A percentile compares a stretch with the other conserved stretches of the same genome.
Conservation (phyloP, 2,113 vertebrate species). For the Excalfactoria chinensis region DNA sequence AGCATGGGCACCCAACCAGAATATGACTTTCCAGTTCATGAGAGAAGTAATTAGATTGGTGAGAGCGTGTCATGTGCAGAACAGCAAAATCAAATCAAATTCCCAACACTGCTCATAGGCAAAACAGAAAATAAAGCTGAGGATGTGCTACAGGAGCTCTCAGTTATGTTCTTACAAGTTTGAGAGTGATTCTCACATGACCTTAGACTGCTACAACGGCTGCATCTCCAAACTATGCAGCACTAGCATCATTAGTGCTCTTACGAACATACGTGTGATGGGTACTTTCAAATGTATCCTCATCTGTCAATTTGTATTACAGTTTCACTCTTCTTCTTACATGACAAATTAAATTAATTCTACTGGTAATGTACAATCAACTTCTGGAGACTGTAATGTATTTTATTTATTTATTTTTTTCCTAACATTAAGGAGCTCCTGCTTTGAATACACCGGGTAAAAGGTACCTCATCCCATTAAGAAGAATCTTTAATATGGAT, state of each 20-base stretch:
- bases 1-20: constrained; percentile 28
- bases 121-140: neutral
- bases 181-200: neutral
- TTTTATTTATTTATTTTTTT: neutral
- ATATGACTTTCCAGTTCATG: constrained; percentile 32
- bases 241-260: neutral
- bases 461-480: neutral
- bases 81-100: neutral
- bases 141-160: neutral
- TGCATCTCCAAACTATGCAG: neutral
- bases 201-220: neutral
- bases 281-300: constrained; percentile 54
- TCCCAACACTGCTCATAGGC: neutral
- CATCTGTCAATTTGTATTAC: constrained; percentile 37
- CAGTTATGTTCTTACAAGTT: neutral
- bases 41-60: constrained; percentile 8
- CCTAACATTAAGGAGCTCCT: neutral
- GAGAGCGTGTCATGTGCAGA: neutral
- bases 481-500: constrained; percentile 53
- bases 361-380: constrained; percentile 61
- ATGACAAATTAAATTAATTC: constrained; percentile 71
- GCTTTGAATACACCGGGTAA: constrained; percentile 50
- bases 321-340: constrained; percentile 33
- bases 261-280: constrained; percentile 22
- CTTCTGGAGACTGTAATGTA: constrained; percentile 37